A percentile compares a stretch with the other conserved stretches of the same genome.
Evolutionary conservation across 2,113 vertebrate species (phyloP).

Genomic region (Mugil cephalus): DNA sequence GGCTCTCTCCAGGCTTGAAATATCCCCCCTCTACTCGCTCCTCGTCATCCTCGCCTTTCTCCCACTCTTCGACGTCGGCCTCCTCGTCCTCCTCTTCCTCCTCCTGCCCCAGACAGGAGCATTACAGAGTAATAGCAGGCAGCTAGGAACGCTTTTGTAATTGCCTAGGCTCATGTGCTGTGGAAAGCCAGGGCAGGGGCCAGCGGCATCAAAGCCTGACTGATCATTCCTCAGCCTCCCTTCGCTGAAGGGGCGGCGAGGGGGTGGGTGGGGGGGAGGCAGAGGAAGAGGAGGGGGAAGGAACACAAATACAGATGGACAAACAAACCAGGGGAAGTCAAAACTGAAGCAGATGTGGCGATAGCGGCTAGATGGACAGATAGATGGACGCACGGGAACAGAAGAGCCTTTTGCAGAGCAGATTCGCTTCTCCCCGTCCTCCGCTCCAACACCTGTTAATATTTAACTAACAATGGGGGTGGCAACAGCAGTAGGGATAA

Average conservation of each 20-base stretch:
- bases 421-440: slow-evolving; percentile 26
- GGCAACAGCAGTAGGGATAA: slow-evolving; percentile 32
- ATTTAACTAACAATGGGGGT: slow-evolving; percentile 76
- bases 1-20: background rate
- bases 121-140: slow-evolving; percentile 73
- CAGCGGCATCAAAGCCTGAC: slow-evolving; percentile 79
- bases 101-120: slow-evolving; percentile 60
- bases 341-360: slow-evolving; percentile 83
- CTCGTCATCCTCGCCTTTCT: slow-evolving; percentile 12
- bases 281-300: slow-evolving; percentile 46
- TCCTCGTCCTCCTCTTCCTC: slow-evolving; percentile 26
- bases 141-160: slow-evolving; percentile 73
- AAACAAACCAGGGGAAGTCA: slow-evolving; percentile 77
- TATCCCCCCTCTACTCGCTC: background rate
- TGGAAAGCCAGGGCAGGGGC: slow-evolving; percentile 79
- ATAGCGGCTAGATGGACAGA: slow-evolving; percentile 62
- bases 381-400: slow-evolving; percentile 50
- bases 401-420: slow-evolving; percentile 31
- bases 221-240: slow-evolving; percentile 79
- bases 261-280: slow-evolving; percentile 35
- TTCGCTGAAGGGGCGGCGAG: slow-evolving; percentile 51
- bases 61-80: slow-evolving; percentile 19
- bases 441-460: slow-evolving; percentile 73
- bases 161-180: slow-evolving; percentile 75
- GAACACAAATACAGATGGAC: slow-evolving; percentile 80